phyloP scores from a whole-genome alignment of 1,140 invertebrate genomes.

The Bombus pyrosoma region DNA sequence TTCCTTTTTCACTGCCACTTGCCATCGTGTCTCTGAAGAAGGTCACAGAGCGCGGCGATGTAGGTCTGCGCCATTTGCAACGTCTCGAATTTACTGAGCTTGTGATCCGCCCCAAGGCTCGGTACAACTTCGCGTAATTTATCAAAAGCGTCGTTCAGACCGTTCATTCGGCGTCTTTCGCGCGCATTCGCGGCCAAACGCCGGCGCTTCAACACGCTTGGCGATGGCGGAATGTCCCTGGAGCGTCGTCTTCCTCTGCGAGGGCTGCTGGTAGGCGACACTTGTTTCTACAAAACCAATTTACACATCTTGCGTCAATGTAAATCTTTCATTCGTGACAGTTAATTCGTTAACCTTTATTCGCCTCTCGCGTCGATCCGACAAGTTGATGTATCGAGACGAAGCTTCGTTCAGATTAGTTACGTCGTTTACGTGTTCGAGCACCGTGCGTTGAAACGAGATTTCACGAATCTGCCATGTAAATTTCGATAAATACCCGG shows the following conservation, averaged over 20 bases:
- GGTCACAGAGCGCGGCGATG: conserved; percentile 88
- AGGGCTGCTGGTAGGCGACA: conserved; percentile 73
- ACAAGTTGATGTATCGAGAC: no score
- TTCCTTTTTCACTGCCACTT: conserved; percentile 56
- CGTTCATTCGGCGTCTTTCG: conserved; percentile 91
- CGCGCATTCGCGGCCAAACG: conserved; percentile 90
- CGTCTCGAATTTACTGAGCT: conserved; percentile 94
- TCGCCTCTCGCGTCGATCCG: no score
- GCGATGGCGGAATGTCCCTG: conserved; percentile 82
- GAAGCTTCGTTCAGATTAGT: no score
- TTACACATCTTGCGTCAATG: no score
- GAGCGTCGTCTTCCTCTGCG: conserved; percentile 76
- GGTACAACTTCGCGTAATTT: conserved; percentile 91
- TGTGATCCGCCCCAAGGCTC: conserved; percentile 88
- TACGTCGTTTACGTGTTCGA: no score
- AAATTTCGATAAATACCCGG: no score
- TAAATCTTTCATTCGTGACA: no score
- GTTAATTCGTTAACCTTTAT: no score
- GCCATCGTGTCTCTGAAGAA: conserved; percentile 71
- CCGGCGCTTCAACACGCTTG: conserved; percentile 85
- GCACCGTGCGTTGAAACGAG: no score
- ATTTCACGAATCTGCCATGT: no score
- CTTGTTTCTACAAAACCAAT: conserved; percentile 43
- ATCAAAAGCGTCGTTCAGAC: conserved; percentile 92
- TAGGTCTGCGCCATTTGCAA: conserved; percentile 95